Evolutionary conservation across 2,113 vertebrate species (phyloP).

Genomic region (Galemys pyrenaicus): DNA sequence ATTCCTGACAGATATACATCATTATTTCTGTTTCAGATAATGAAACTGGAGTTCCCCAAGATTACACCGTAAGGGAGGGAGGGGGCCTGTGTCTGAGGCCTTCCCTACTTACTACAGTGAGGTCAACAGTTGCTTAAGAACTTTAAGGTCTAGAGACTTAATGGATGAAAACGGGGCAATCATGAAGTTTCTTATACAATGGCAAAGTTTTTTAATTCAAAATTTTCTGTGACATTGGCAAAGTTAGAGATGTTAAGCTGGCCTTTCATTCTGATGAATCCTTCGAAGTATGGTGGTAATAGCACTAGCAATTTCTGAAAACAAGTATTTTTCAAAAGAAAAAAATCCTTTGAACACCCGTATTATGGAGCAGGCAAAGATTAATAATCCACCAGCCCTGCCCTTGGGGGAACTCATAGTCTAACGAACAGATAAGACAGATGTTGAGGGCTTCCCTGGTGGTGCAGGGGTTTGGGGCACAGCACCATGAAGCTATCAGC

Average conservation of each 20-base stretch:
- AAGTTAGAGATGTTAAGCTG: neutral
- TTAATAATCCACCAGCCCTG: neutral
- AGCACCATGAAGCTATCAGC: too few relatives aligned
- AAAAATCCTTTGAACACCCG: neutral
- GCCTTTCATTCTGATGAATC: slow-evolving; percentile 1
- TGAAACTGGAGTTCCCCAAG: neutral
- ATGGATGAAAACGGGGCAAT: neutral
- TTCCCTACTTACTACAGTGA: neutral
- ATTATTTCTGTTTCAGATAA: neutral
- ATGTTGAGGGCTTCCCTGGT: too few relatives aligned
- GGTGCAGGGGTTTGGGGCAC: too few relatives aligned
- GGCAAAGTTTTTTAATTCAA: neutral
- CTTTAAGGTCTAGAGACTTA: neutral
- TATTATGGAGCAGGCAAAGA: neutral
- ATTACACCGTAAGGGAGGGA: neutral
- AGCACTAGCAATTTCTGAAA: neutral
- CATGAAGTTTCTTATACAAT: neutral
- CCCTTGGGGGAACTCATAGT: neutral
- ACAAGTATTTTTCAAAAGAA: neutral
- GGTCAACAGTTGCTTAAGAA: neutral
- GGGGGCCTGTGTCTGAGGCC: neutral
- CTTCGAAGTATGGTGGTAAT: neutral
- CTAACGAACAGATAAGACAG: neutral
- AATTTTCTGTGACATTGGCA: neutral
- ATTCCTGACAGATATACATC: neutral